Base-by-base conservation (phyloP, 2,797 vertebrate genomes). In the Argyrosomus regius region DNA sequence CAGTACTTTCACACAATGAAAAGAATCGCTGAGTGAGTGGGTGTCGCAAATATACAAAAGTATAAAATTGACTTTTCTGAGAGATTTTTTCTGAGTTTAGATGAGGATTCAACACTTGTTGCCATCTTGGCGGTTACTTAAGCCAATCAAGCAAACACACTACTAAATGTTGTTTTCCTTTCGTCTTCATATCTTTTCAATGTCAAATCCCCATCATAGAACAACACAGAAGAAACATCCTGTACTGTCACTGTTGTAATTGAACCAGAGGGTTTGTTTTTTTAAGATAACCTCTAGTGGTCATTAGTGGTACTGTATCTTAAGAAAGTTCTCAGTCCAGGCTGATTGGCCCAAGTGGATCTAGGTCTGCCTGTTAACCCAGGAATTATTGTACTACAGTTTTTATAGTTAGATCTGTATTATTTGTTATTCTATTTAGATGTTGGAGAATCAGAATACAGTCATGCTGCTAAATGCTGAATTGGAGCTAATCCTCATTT, bases 401-500 rank as follows among this genome's bases (percentile, higher is more conserved):
- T 62, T 62, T 28, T 72, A 11, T 5, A 35, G 3, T 65, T 8
- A 22, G 24, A 48, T 80, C 20, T 53, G 14, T 24, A 24, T 78
- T 35, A 35, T 35, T 35, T 35, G 35, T 66, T 66, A 41, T 69
- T 67, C 17, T 18, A 52, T 69, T 57, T 22, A 18, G 10, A 52
- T 56, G 65, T 58, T 43, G 7, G 12, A 82, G 58, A 58, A 81
- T 70, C 61, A 64, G n/a, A 66, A 63, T 58, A 18, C n/a, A 65
- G 35, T 28, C 41, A 6, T 53, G 63, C 24, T 76, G 20, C 13
- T 57, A 16, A 69, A 58, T 43, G 26, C 16, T 52, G 60, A 45
- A 75, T 76, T 58, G 52, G 20, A 85, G 72, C 61, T 73, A 79
- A 88, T 85, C 77, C 72, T 72, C 54, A 58, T 80, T 85, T 85